Conservation (phyloP, 2,888 invertebrate species). For the Onchidella celtica region DNA sequence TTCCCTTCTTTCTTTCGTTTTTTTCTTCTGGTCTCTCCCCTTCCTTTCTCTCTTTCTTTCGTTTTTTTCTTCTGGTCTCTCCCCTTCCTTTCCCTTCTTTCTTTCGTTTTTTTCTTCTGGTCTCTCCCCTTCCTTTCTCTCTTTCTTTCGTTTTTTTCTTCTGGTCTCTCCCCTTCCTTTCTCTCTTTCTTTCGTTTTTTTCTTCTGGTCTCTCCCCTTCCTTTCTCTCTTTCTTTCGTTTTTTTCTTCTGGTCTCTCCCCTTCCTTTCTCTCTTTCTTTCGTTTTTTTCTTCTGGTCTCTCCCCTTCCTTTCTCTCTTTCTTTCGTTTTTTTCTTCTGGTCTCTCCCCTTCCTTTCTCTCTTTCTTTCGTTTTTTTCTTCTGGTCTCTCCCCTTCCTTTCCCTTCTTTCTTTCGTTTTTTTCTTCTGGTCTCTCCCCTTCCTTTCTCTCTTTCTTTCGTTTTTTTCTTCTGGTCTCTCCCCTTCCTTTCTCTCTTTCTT, state of each 20-base stretch:
- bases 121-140: no score
- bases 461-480: background rate
- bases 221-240: constrained; percentile 9
- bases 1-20: constrained; percentile 9
- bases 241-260: background rate
- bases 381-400: background rate
- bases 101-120: background rate
- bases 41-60: background rate
- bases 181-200: constrained; percentile 22
- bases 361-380: background rate
- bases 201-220: background rate
- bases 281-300: background rate
- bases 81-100: constrained; percentile 5
- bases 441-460: background rate
- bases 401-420: background rate
- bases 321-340: background rate
- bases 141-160: background rate
- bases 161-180: background rate
- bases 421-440: background rate
- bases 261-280: background rate
- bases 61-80: no score
- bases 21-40: no score
- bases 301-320: background rate
- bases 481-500: background rate
- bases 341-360: background rate